phyloP scores from a whole-genome alignment of 1,140 invertebrate species.

The Cyclina sinensis region DNA sequence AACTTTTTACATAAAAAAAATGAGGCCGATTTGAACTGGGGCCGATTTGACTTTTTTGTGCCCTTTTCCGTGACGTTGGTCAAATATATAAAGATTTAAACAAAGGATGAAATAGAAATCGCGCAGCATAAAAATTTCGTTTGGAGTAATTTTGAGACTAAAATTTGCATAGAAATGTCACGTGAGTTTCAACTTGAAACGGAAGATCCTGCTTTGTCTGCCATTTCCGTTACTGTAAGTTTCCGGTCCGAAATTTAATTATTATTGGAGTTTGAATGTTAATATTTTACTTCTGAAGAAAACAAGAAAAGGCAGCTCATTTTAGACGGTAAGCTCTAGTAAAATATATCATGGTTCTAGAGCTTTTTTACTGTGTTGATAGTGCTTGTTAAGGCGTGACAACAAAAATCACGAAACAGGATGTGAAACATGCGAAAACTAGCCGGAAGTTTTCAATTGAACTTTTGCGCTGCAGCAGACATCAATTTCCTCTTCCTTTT shows the following conservation, averaged over 20 bases:
- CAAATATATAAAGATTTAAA: too few relatives aligned
- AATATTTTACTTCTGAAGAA: neutral
- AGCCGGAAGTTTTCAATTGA: conserved; percentile 85
- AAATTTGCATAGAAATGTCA: conserved; percentile 59
- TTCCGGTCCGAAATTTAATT: conserved; percentile 80
- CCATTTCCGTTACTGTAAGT: conserved; percentile 82
- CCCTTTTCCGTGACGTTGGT: too few relatives aligned
- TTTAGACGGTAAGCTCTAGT: neutral
- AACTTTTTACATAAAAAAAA: too few relatives aligned
- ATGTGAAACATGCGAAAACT: conserved; percentile 75
- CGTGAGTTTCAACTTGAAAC: conserved; percentile 75
- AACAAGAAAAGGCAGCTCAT: neutral
- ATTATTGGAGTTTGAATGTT: conserved; percentile 28
- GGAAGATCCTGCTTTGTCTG: conserved; percentile 78
- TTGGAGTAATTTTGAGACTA: neutral
- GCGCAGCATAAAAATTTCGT: neutral
- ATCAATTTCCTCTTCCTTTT: conserved; percentile 83
- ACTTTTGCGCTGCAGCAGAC: conserved; percentile 82
- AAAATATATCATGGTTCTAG: neutral
- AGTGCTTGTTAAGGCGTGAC: neutral
- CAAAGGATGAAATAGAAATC: neutral
- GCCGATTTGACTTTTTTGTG: too few relatives aligned
- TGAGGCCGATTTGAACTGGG: too few relatives aligned
- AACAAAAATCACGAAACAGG: conserved; percentile 76
- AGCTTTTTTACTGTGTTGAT: neutral